These are phyloP conservation scores for Acanthosoma haemorrhoidale DNA, from an alignment of 2,888 invertebrate species.

Conservation along the genomic window DNA sequence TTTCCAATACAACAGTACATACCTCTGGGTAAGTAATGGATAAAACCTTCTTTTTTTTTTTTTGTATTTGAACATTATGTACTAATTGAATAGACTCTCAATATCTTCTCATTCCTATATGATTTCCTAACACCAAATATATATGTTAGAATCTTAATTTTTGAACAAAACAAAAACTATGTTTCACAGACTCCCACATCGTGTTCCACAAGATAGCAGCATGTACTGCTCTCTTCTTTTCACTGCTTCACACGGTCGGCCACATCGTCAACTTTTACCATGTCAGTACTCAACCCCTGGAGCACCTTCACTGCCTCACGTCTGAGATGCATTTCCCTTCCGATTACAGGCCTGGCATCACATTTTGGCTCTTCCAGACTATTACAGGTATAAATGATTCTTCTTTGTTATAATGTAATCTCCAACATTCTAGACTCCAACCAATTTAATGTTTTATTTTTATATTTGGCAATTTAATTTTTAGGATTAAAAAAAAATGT, in stretches of 20 bases:
- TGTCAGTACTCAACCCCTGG: slow-evolving; percentile 89
- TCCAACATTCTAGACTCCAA: not conserved
- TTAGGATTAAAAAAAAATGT: too few relatives aligned
- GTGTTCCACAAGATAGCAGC: slow-evolving; percentile 97
- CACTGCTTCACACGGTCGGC: slow-evolving; percentile 84
- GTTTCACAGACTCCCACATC: slow-evolving; percentile 74
- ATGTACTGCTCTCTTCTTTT: slow-evolving; percentile 88
- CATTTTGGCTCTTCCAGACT: slow-evolving; percentile 93
- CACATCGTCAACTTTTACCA: slow-evolving; percentile 97
- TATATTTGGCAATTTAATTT: not conserved
- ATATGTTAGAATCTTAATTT: too few relatives aligned
- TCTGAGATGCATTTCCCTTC: slow-evolving; percentile 91
- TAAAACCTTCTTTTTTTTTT: too few relatives aligned
- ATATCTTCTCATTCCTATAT: too few relatives aligned
- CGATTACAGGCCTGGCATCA: slow-evolving; percentile 88
- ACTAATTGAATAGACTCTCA: too few relatives aligned
- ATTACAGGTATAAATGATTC: slow-evolving; percentile 65
- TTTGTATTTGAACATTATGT: too few relatives aligned
- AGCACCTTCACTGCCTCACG: slow-evolving; percentile 85
- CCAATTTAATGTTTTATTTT: not conserved
- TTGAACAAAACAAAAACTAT: too few relatives aligned
- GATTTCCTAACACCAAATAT: too few relatives aligned
- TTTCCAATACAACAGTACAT: slow-evolving; percentile 55
- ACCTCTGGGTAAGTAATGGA: slow-evolving; percentile 48
- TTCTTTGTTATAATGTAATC: not conserved